Evolutionary conservation across 2,888 invertebrate species (phyloP).

Genomic region (Tigriopus californicus): DNA sequence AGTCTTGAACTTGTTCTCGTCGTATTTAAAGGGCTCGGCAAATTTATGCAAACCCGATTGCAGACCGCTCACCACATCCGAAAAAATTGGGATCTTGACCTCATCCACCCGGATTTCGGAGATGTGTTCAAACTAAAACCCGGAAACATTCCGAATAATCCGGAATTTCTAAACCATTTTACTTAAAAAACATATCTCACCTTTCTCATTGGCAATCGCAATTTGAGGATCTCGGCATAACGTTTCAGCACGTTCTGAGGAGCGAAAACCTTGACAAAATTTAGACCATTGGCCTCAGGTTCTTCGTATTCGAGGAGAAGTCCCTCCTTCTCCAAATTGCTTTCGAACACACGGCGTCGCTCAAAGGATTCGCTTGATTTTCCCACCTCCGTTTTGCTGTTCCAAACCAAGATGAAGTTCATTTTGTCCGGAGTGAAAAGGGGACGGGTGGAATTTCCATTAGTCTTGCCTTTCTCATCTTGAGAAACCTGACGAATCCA

Average conservation of each 20-base stretch:
- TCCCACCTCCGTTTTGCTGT: conserved; percentile 33
- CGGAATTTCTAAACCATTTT: neutral
- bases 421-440: too few species aligned
- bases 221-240: conserved; percentile 76
- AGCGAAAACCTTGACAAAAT: conserved; percentile 74
- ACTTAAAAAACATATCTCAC: neutral
- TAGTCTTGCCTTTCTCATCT: too few species aligned
- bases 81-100: neutral
- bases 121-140: conserved; percentile 8
- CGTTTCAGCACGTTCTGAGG: conserved; percentile 59
- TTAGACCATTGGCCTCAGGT: conserved; percentile 43
- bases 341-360: conserved; percentile 44
- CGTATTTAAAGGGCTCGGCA: conserved; percentile 43
- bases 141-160: neutral
- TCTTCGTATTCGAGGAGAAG: conserved; percentile 50
- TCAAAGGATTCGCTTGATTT: conserved; percentile 26
- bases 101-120: neutral
- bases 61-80: conserved; percentile 33
- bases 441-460: too few species aligned
- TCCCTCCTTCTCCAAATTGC: conserved; percentile 50
- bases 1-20: conserved; percentile 51
- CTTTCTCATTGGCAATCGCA: conserved; percentile 73
- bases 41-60: conserved; percentile 38
- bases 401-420: conserved; percentile 57
- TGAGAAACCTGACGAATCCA: too few species aligned